Percentiles rank a stretch among this genome's conserved stretches.
phyloP scores from a whole-genome alignment of 2,888 invertebrate genomes.

The Venustoraphidia nigricollis region DNA sequence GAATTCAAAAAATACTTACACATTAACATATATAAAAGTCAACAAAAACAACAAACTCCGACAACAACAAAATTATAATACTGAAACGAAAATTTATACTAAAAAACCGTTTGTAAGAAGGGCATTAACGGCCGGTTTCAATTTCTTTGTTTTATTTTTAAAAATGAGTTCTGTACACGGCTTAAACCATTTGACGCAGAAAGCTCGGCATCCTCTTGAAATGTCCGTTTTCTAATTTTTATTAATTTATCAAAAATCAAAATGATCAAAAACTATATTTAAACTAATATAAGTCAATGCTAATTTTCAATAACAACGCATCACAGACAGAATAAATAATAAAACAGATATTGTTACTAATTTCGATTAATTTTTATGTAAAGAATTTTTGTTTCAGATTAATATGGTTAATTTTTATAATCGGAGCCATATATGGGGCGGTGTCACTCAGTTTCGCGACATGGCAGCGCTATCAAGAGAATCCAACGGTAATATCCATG shows the following conservation, averaged over 20 bases:
- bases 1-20: no score
- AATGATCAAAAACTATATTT: background rate
- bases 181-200: slow-evolving; percentile 32
- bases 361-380: background rate
- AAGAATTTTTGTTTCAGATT: slow-evolving; percentile 24
- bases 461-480: slow-evolving; percentile 48
- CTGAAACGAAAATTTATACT: no score
- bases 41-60: no score
- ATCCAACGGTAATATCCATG: slow-evolving; percentile 58
- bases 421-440: slow-evolving; percentile 36
- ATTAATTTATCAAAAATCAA: background rate
- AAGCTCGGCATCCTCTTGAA: slow-evolving; percentile 31
- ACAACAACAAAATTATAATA: no score
- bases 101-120: no score
- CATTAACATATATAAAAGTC: no score
- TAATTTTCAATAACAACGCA: background rate
- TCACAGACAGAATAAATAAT: background rate
- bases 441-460: slow-evolving; percentile 40
- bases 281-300: background rate
- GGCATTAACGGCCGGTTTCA: background rate
- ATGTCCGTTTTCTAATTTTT: slow-evolving; percentile 21
- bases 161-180: slow-evolving; percentile 38
- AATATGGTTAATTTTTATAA: slow-evolving; percentile 39
- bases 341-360: background rate
- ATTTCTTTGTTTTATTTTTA: slow-evolving; percentile 28